phyloP scores from a whole-genome alignment of 2,113 vertebrate species.

The Podilymbus podiceps region DNA sequence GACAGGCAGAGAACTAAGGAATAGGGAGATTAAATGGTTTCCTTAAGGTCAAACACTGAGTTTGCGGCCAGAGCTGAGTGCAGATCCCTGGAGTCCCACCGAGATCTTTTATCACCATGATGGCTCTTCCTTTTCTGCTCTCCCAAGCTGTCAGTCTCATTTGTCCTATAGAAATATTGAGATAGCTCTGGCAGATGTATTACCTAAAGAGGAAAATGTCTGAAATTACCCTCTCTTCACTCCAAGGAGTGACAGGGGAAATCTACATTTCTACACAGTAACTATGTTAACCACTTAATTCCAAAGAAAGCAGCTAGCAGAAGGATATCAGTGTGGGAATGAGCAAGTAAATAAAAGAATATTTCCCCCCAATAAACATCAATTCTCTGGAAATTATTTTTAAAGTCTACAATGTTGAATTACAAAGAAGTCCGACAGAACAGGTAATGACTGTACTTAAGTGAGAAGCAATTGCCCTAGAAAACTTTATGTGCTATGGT shows the following conservation, averaged over 20 bases:
- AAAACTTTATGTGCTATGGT: neutral
- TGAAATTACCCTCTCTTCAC: constrained; percentile 34
- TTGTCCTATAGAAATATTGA: constrained; percentile 27
- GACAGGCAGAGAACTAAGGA: neutral
- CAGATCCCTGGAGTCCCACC: neutral
- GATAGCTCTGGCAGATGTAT: constrained; percentile 9
- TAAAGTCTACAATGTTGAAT: constrained; percentile 19
- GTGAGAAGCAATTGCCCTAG: constrained; percentile 39
- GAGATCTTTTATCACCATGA: neutral
- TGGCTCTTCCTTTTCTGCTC: neutral
- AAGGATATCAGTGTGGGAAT: constrained; percentile 43
- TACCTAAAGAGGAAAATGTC: constrained; percentile 16
- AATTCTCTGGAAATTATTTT: constrained; percentile 44
- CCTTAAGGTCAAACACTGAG: neutral
- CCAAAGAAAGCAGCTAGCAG: constrained; percentile 38
- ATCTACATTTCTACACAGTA: constrained; percentile 12
- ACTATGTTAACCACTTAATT: constrained; percentile 21
- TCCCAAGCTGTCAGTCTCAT: constrained; percentile 21
- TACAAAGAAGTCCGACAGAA: constrained; percentile 12
- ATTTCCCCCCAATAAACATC: constrained; percentile 47
- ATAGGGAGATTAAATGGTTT: neutral
- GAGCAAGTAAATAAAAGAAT: constrained; percentile 61
- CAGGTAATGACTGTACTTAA: constrained; percentile 47
- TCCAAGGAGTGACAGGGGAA: constrained; percentile 24
- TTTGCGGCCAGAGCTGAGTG: neutral